Evolutionary conservation across 2,888 invertebrate genomes (phyloP).

Genomic region (Gortyna flavago): DNA sequence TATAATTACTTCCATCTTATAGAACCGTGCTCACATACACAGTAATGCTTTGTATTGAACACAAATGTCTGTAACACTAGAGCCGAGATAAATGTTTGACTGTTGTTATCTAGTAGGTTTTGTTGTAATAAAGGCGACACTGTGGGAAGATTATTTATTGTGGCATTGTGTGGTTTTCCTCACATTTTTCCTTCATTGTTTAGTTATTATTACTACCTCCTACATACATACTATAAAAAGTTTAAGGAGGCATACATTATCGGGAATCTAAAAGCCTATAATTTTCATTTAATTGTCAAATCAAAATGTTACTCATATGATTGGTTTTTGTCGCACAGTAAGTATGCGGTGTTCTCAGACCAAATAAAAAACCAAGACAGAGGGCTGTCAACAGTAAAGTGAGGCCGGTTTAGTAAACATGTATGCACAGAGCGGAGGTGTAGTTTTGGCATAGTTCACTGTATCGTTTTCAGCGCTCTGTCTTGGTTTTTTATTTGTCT

Average conservation of each 20-base stretch:
- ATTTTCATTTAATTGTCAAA: background rate
- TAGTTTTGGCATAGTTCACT: no score
- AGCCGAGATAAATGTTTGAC: background rate
- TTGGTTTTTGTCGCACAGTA: background rate
- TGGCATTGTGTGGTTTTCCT: conserved; percentile 49
- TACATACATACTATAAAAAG: background rate
- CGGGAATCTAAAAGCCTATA: no score
- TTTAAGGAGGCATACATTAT: background rate
- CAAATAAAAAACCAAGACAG: no score
- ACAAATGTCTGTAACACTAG: background rate
- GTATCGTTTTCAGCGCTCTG: no score
- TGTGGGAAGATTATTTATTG: background rate
- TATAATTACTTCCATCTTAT: background rate
- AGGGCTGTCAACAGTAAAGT: no score
- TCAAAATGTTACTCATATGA: background rate
- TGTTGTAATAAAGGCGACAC: conserved; percentile 7
- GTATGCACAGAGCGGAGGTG: no score
- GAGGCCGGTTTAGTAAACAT: no score
- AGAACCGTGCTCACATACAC: background rate
- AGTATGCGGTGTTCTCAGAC: background rate
- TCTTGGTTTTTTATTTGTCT: no score
- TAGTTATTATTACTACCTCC: conserved; percentile 1
- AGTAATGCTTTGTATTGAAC: background rate
- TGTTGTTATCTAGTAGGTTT: background rate
- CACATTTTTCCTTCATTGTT: conserved; percentile 35